Evolutionary conservation across 1,140 invertebrate genomes (phyloP).

Genomic region (Camponotus floridanus): DNA sequence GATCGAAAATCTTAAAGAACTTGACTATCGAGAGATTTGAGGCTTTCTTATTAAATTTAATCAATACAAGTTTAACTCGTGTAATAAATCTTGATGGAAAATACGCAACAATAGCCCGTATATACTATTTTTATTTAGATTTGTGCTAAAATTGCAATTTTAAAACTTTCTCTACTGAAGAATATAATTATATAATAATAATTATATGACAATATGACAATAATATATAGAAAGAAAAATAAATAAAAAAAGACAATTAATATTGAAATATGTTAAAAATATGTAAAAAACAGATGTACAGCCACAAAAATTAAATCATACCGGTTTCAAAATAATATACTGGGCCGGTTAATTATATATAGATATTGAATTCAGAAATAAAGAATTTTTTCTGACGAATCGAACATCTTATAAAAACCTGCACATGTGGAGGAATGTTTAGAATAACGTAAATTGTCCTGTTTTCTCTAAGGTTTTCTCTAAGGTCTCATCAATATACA

Average conservation of each 20-base stretch:
- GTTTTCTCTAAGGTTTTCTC: constrained; percentile 29
- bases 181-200: constrained; percentile 1
- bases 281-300: neutral
- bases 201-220: neutral
- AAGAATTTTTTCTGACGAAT: neutral
- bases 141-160: neutral
- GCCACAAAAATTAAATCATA: neutral
- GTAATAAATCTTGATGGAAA: neutral
- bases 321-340: neutral
- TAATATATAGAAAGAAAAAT: neutral
- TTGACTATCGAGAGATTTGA: neutral
- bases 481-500: constrained; percentile 10
- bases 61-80: neutral
- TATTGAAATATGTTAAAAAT: neutral
- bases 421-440: neutral
- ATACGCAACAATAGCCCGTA: neutral
- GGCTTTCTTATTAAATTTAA: neutral
- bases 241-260: neutral
- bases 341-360: neutral
- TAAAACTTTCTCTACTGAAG: neutral
- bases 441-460: constrained; percentile 4
- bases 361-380: neutral
- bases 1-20: constrained; percentile 20
- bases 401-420: constrained; percentile 5
- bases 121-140: constrained; percentile 4